A percentile compares a stretch with the other conserved stretches of the same genome.
Evolutionary conservation across 2,888 invertebrate genomes (phyloP).

Genomic region (Lepidocyrtoides sp.): DNA sequence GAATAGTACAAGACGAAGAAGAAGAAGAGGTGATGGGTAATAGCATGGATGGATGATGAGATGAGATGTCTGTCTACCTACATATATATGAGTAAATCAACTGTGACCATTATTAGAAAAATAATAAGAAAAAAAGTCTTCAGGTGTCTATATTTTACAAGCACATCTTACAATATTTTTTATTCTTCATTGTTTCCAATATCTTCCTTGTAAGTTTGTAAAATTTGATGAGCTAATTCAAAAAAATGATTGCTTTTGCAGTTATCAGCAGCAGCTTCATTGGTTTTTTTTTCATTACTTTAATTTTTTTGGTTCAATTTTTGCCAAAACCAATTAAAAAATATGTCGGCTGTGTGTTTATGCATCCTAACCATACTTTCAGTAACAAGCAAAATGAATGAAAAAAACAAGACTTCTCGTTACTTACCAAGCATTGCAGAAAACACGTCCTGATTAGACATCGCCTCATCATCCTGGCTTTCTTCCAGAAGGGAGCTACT

Average conservation of each 20-base stretch:
- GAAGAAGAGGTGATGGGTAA: background rate
- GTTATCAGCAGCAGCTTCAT: background rate
- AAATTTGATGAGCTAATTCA: background rate
- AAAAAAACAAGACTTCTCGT: background rate
- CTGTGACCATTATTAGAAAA: background rate
- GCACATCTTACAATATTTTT: background rate
- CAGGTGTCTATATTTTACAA: no score
- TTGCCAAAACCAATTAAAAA: no score
- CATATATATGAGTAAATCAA: background rate
- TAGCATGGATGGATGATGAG: background rate
- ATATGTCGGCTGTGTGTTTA: no score
- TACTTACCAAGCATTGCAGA: constrained; percentile 73
- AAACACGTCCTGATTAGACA: constrained; percentile 33
- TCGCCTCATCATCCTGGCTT: background rate
- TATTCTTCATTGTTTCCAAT: background rate
- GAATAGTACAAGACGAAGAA: background rate
- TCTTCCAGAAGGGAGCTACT: background rate
- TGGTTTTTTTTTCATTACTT: no score
- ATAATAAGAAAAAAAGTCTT: background rate
- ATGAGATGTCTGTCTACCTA: background rate
- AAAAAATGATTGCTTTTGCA: background rate
- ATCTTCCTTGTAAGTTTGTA: no score
- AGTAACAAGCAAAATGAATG: background rate
- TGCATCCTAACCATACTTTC: no score
- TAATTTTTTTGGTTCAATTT: no score